Evolutionary conservation across 2,888 invertebrate species (phyloP).

Genomic region (Hypena proboscidalis): DNA sequence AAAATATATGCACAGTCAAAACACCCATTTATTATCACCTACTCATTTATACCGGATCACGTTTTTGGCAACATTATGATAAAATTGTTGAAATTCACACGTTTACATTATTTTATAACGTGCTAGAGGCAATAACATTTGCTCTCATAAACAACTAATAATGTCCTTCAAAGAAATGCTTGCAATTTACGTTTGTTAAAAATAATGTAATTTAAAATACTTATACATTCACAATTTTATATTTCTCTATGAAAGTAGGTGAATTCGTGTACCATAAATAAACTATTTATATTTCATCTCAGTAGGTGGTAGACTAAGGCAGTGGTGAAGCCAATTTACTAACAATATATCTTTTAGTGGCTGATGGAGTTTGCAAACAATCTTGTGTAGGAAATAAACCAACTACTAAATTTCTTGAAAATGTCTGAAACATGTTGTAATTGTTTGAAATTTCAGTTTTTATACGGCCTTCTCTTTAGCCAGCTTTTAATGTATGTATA

Average conservation of each 20-base stretch:
- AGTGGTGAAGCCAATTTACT: slow-evolving; percentile 33
- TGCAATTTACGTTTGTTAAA: too few relatives aligned
- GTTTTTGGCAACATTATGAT: slow-evolving; percentile 11
- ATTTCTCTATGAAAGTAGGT: too few relatives aligned
- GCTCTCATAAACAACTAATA: not conserved
- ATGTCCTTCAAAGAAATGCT: slow-evolving; percentile 4
- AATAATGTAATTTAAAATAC: too few relatives aligned
- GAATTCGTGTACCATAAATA: not conserved
- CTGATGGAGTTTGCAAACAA: slow-evolving; percentile 17
- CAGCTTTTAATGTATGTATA: too few relatives aligned
- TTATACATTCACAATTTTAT: too few relatives aligned
- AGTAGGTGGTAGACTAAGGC: slow-evolving; percentile 20
- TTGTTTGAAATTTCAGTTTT: too few relatives aligned
- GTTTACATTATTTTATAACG: slow-evolving; percentile 2
- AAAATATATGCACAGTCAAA: not conserved
- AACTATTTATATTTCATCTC: slow-evolving; percentile 1
- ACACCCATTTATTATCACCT: not conserved
- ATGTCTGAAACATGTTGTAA: not conserved
- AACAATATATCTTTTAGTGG: slow-evolving; percentile 32
- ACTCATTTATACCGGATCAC: not conserved
- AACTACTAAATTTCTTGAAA: not conserved
- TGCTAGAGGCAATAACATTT: not conserved
- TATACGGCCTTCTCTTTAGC: too few relatives aligned
- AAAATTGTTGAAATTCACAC: not conserved
- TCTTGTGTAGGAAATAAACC: slow-evolving; percentile 23